Percentiles rank a stretch among this genome's conserved stretches.
phyloP scores from a whole-genome alignment of 2,113 vertebrate species.

The Calypte anna region DNA sequence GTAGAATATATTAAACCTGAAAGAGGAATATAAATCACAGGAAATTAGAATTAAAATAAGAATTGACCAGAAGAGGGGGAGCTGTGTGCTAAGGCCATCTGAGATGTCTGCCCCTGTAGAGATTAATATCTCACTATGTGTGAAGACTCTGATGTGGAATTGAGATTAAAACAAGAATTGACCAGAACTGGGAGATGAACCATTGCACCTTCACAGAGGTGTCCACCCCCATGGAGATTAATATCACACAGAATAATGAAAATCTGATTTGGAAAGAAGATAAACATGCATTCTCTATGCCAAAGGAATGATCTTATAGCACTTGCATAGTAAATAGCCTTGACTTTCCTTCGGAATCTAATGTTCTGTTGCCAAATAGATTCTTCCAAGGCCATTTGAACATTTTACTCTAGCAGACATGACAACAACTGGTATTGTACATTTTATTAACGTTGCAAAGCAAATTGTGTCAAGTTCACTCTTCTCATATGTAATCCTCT shows the following conservation, averaged over 20 bases:
- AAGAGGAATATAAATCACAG: background rate
- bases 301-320: background rate
- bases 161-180: constrained; percentile 62
- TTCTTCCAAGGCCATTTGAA: background rate
- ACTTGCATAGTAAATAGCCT: constrained; percentile 19
- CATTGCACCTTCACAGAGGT: background rate
- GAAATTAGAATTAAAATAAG: constrained; percentile 38
- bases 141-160: constrained; percentile 35
- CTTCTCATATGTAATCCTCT: constrained; percentile 28
- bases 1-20: background rate
- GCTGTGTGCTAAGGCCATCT: background rate
- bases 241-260: background rate
- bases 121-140: constrained; percentile 46
- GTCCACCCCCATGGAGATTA: constrained; percentile 33
- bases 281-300: background rate
- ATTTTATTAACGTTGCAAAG: constrained; percentile 22
- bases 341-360: background rate
- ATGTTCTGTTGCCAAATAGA: background rate
- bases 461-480: background rate
- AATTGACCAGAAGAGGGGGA: background rate
- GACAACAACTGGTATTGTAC: background rate
- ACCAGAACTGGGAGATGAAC: constrained; percentile 8
- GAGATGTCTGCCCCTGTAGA: constrained; percentile 15
- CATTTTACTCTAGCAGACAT: background rate
- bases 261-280: constrained; percentile 50